Conservation (phyloP, 2,797 vertebrate genomes). For the Chromobotia macracanthus region DNA sequence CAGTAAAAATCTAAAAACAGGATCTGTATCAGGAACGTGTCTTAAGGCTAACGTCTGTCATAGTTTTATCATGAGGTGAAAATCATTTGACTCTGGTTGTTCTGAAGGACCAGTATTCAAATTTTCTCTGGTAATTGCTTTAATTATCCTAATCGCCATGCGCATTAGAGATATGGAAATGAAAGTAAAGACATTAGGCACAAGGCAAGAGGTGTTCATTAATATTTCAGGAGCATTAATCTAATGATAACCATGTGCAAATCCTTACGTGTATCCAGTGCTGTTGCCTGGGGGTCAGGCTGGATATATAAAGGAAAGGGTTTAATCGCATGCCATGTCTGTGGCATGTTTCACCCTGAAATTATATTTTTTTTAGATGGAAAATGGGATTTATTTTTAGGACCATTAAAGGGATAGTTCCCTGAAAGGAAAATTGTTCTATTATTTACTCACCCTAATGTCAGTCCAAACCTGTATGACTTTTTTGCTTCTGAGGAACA, state of each 20-base stretch:
- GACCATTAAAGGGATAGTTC: too few species aligned
- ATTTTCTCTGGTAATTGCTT: conserved; percentile 21
- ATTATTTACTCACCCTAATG: too few species aligned
- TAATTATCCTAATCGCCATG: conserved; percentile 14
- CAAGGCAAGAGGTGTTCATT: conserved; percentile 34
- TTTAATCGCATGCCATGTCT: not conserved
- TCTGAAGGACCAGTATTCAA: not conserved
- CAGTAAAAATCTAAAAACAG: not conserved
- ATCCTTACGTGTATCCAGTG: conserved; percentile 1
- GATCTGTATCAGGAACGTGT: too few species aligned
- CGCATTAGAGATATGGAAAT: conserved; percentile 21
- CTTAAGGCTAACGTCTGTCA: not conserved
- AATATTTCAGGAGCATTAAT: conserved; percentile 37
- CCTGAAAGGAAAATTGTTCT: not conserved
- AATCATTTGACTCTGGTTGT: not conserved
- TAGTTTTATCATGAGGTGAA: not conserved
- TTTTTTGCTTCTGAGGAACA: too few species aligned
- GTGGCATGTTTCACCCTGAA: not conserved
- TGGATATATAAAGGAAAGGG: not conserved
- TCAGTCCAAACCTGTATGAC: too few species aligned
- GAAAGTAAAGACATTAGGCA: conserved; percentile 18
- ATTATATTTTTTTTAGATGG: not conserved
- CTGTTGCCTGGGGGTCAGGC: conserved; percentile 8
- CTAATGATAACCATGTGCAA: conserved; percentile 27
- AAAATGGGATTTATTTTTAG: not conserved